Conservation (phyloP, 2,888 invertebrate species). For the Pantelozetes paolii region DNA sequence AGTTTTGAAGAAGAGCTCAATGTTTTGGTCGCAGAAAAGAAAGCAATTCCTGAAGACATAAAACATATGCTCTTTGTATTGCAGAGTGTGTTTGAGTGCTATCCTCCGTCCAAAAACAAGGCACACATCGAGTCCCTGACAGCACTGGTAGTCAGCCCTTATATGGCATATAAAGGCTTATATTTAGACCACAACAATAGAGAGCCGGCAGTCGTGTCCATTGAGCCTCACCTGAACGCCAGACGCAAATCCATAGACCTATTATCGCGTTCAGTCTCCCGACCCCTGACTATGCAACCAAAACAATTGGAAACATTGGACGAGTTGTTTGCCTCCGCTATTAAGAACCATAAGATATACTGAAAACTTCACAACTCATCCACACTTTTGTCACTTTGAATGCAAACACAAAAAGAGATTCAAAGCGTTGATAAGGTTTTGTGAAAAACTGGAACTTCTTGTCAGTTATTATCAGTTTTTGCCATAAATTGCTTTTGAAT, state of each 20-base stretch:
- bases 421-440: not conserved
- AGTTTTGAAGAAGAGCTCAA: constrained; percentile 35
- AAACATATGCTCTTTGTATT: constrained; percentile 34
- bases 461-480: not conserved
- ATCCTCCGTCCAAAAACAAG: constrained; percentile 40
- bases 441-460: not conserved
- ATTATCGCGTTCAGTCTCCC: constrained; percentile 43
- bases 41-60: constrained; percentile 5
- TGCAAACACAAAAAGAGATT: not conserved
- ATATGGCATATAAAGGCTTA: constrained; percentile 38
- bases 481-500: not conserved
- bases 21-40: not conserved
- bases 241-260: constrained; percentile 31
- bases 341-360: constrained; percentile 40
- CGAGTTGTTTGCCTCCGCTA: constrained; percentile 45
- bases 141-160: constrained; percentile 38
- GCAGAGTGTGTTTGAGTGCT: constrained; percentile 38
- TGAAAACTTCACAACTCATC: constrained; percentile 2
- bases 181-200: constrained; percentile 29
- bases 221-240: constrained; percentile 33
- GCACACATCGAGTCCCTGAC: constrained; percentile 28
- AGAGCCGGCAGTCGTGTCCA: constrained; percentile 29
- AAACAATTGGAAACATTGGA: constrained; percentile 46
- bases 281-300: constrained; percentile 45
- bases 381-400: constrained; percentile 22